These are phyloP conservation scores for Drymodes brunneopygia DNA, from an alignment of 2,113 vertebrate species.

Conservation along the genomic window DNA sequence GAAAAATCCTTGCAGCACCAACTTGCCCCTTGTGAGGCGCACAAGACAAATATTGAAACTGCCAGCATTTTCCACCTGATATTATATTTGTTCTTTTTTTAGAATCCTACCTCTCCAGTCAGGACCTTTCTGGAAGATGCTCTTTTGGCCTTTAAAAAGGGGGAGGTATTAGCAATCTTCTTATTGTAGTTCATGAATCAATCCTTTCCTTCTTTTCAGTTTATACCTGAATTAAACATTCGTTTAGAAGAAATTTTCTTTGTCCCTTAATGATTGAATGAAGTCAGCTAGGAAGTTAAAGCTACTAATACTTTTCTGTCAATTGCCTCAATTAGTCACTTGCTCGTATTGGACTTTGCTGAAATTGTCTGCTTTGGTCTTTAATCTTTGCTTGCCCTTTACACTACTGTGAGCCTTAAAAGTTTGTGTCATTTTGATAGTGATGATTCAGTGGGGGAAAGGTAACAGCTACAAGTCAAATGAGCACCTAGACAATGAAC, in stretches of 20 bases:
- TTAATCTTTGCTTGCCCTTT: background rate
- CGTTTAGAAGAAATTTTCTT: background rate
- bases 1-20: background rate
- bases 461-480: background rate
- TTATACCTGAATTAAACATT: background rate
- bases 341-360: rapidly evolving
- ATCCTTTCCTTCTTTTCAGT: background rate
- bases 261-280: background rate
- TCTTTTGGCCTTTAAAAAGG: background rate
- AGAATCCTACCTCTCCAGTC: background rate
- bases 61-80: background rate
- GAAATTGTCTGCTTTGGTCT: background rate
- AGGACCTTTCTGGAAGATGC: background rate
- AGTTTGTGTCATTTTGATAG: background rate
- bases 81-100: background rate
- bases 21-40: background rate
- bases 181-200: background rate
- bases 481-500: background rate
- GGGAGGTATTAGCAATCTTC: background rate
- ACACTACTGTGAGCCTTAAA: background rate
- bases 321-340: background rate
- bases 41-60: background rate
- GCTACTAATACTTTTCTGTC: background rate
- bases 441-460: background rate
- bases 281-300: background rate